Base-by-base conservation (phyloP, 2,888 invertebrate genomes). In the Lasius fuliginosus region DNA sequence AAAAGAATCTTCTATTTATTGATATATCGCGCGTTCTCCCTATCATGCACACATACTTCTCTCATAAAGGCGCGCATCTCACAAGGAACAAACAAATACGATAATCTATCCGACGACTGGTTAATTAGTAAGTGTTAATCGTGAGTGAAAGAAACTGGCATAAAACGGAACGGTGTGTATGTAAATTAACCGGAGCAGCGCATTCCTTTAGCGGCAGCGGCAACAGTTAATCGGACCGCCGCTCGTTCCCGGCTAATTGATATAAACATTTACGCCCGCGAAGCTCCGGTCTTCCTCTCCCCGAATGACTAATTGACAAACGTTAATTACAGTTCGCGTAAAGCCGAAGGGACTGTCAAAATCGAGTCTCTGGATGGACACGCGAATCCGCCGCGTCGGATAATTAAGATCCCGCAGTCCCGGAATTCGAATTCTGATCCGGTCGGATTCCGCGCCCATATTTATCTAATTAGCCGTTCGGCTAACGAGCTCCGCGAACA, bases 321-420 rank as follows among this genome's bases (percentile, higher is more conserved):
- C 71, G 71, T 71, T 71, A 79, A 79, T 79, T 79, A 71, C 71
- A 79, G 60, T 71, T 79, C 60, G 56, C 15, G 46, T 53, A 71
- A 27, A 60, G 40, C 76, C n/a, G 65, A 53, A 71, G 23, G 42
- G 30, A 27, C 15, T 46, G 27, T 79, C 79, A 71, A 79, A 79
- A 79, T 79, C 60, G 79, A 79, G 79, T 79, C 71, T 79, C 71
- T 71, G 71, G n/a, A 77, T 68, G 68, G 46, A 71, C 46, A 46
- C 64, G 46, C 71, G 46, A 71, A 71, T 79, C 36, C 71, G 46
- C 60, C 60, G 40, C 68, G 71, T 64, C 56, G 58, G 65, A 81
- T 84, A 84, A 84, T 84, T 84, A 84, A 81, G 73, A 73, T 56
- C 73, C 81, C 40, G 18, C 58, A 84, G 73, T 84, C 40, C 56